Evolutionary conservation across 2,888 invertebrate species (phyloP).

Genomic region (Chouioia cunea): DNA sequence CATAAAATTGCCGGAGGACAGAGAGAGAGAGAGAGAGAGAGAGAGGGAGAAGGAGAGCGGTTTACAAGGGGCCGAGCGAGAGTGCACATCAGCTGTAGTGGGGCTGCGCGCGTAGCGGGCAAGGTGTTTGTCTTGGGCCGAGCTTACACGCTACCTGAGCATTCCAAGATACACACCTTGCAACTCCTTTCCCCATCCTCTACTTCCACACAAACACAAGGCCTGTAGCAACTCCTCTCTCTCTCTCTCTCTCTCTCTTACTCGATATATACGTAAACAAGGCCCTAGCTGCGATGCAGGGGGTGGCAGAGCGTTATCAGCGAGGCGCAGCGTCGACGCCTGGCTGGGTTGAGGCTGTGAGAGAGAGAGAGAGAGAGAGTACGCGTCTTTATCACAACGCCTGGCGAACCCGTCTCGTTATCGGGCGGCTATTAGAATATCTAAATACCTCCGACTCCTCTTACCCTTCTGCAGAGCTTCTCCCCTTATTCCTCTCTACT

Average conservation of each 20-base stretch:
- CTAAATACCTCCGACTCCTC: conserved; percentile 65
- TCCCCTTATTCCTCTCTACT: background rate
- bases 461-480: background rate
- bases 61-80: conserved; percentile 2
- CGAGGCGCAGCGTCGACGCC: conserved; percentile 64
- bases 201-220: conserved; percentile 16
- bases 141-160: conserved; percentile 15
- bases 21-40: background rate
- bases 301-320: conserved; percentile 61
- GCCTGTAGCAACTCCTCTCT: background rate
- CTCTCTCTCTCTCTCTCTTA: background rate
- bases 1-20: conserved; percentile 28
- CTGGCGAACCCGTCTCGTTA: conserved; percentile 67
- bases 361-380: conserved; percentile 49
- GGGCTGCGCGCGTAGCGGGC: background rate
- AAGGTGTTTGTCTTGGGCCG: background rate
- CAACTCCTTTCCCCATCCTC: background rate
- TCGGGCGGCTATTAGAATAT: conserved; percentile 69
- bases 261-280: conserved; percentile 43
- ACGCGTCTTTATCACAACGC: conserved; percentile 63
- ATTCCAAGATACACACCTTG: conserved; percentile 40
- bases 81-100: background rate
- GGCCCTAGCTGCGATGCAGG: conserved; percentile 11
- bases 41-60: background rate
- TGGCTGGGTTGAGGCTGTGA: conserved; percentile 34